Percentiles rank a stretch among this genome's conserved stretches.
These are phyloP conservation scores for Cossypha dichroa DNA, from an alignment of 2,797 vertebrate species.

Conservation along the genomic window DNA sequence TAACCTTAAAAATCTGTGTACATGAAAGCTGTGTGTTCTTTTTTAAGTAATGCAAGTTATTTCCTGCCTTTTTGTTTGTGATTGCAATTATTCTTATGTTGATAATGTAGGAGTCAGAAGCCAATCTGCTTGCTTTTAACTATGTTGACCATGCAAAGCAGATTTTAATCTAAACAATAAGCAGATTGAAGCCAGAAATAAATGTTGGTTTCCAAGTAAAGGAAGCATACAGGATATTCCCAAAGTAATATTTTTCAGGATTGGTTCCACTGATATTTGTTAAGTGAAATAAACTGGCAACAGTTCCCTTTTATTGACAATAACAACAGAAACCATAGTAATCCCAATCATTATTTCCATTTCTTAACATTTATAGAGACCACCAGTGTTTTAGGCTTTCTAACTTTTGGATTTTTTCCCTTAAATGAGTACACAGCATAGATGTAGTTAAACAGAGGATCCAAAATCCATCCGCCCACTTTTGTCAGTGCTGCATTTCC, in stretches of 20 bases:
- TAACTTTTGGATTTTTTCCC: neutral
- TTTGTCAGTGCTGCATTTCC: neutral
- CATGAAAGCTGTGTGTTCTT: neutral
- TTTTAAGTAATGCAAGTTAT: constrained; percentile 8
- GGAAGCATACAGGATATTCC: neutral
- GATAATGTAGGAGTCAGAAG: neutral
- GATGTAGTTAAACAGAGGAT: neutral
- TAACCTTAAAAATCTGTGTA: neutral
- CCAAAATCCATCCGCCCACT: neutral
- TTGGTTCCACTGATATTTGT: neutral
- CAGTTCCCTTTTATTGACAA: neutral
- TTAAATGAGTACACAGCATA: neutral
- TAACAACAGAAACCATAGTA: neutral
- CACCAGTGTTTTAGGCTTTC: neutral
- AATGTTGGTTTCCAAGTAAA: neutral
- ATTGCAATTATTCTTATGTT: neutral
- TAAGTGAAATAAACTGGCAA: neutral
- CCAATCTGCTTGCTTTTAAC: neutral
- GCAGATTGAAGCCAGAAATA: constrained; percentile 31
- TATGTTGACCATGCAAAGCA: neutral
- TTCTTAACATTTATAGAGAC: neutral
- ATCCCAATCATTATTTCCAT: neutral
- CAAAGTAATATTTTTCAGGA: neutral
- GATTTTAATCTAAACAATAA: constrained; percentile 41
- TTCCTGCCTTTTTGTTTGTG: constrained; percentile 45